These are phyloP conservation scores for Pristiophorus japonicus DNA, from an alignment of 2,113 vertebrate genomes.

Conservation along the genomic window DNA sequence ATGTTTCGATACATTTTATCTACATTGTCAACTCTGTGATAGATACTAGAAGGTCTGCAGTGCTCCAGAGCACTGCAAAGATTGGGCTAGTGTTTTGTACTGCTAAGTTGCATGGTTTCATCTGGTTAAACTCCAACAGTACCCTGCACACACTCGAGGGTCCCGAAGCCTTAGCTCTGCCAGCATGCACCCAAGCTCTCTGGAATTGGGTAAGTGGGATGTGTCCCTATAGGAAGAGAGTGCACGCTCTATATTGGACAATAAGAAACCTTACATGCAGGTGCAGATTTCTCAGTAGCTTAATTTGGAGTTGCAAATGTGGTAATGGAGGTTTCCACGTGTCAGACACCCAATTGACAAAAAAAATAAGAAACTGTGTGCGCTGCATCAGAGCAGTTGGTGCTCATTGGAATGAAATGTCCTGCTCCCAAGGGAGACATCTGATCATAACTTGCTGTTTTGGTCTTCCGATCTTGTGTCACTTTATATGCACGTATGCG, in stretches of 20 bases:
- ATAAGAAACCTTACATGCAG: background rate
- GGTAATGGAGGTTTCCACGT: too few species aligned
- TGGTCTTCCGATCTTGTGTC: background rate
- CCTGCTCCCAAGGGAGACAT: background rate
- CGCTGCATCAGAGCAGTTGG: background rate
- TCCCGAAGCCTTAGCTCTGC: background rate
- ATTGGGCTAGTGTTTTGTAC: too few species aligned
- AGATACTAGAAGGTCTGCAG: background rate
- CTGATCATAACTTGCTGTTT: too few species aligned
- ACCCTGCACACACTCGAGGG: background rate
- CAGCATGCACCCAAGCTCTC: background rate
- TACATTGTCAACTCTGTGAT: background rate
- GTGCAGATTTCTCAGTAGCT: background rate
- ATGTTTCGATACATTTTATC: background rate
- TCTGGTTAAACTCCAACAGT: background rate
- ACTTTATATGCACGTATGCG: background rate
- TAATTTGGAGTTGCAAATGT: background rate
- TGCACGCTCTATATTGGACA: background rate
- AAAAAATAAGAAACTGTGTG: background rate
- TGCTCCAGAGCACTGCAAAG: background rate
- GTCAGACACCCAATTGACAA: background rate
- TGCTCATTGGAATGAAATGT: background rate
- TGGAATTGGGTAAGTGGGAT: background rate
- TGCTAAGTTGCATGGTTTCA: background rate
- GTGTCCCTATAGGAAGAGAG: background rate